Evolutionary conservation across 53 echinoderm and acorn worm species (phyloP).

Genomic region (Henricia sp.): DNA sequence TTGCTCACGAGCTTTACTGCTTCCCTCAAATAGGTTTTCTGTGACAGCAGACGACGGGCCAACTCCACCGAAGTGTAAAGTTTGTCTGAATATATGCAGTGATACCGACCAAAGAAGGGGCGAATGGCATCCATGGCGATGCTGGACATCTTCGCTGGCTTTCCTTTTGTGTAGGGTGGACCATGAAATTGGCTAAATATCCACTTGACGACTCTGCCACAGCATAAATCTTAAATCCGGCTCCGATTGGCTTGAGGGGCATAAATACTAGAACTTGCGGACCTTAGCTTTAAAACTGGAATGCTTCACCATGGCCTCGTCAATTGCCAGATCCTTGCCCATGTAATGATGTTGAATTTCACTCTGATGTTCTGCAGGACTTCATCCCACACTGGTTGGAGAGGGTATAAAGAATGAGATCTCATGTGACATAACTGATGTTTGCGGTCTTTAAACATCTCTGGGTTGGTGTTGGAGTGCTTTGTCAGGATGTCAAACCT

Average conservation of each 20-base stretch:
- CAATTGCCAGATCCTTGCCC: not conserved
- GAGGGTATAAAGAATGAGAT: too few species aligned
- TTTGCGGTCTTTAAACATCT: not conserved
- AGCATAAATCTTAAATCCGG: slow-evolving; percentile 6
- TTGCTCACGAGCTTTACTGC: not conserved
- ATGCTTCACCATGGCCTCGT: slow-evolving; percentile 21
- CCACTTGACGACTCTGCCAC: not conserved
- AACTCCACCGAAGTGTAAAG: slow-evolving; percentile 9
- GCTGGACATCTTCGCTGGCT: not conserved
- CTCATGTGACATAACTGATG: not conserved
- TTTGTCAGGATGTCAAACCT: not conserved
- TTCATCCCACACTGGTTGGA: slow-evolving; percentile 9
- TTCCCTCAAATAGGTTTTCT: slow-evolving; percentile 2
- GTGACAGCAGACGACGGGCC: slow-evolving; percentile 9
- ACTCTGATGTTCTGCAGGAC: not conserved
- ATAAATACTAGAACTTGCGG: too few species aligned
- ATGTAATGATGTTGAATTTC: not conserved
- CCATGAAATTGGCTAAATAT: not conserved
- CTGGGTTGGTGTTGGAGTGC: not conserved
- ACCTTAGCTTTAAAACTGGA: too few species aligned
- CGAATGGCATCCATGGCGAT: not conserved
- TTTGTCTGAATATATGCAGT: slow-evolving; percentile 7
- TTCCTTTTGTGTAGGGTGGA: not conserved
- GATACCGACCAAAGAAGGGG: not conserved
- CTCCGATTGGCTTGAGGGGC: slow-evolving; percentile 17